Evolutionary conservation across 2,797 vertebrate species (phyloP).

Genomic region (Xenops minutus): DNA sequence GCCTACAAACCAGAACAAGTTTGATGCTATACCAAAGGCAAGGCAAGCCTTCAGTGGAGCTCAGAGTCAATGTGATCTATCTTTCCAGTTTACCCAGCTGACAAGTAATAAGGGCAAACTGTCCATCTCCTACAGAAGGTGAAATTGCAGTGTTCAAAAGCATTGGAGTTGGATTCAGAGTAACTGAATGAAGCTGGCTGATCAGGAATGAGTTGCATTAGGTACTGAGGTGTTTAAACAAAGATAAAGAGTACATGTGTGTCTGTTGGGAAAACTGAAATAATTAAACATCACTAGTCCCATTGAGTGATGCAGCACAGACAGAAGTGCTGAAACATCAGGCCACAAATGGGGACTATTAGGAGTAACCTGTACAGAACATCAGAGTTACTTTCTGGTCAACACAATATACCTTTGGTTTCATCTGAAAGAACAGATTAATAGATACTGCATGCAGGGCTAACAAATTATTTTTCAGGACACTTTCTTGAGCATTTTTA

Average conservation of each 20-base stretch:
- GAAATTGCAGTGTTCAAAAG: not conserved
- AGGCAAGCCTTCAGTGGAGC: not conserved
- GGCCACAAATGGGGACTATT: not conserved
- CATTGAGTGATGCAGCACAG: not conserved
- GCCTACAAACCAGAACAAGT: not conserved
- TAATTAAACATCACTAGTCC: not conserved
- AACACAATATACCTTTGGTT: not conserved
- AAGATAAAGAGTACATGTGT: not conserved
- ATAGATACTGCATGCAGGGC: not conserved
- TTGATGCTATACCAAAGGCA: not conserved
- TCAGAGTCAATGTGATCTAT: not conserved
- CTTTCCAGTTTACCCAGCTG: not conserved
- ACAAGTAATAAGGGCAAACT: not conserved
- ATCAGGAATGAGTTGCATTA: not conserved
- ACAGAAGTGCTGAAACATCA: not conserved
- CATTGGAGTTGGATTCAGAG: slow-evolving; percentile 23
- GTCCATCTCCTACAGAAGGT: not conserved
- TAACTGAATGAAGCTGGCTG: not conserved
- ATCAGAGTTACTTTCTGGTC: not conserved
- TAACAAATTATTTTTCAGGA: not conserved
- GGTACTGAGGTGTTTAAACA: not conserved
- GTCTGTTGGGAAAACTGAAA: not conserved
- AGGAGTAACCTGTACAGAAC: not conserved
- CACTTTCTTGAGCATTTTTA: not conserved
- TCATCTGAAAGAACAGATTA: not conserved